A percentile compares a stretch with the other conserved stretches of the same genome.
These are phyloP conservation scores for Gordius sp. DNA, from an alignment of 2,888 invertebrate species.

Conservation along the genomic window DNA sequence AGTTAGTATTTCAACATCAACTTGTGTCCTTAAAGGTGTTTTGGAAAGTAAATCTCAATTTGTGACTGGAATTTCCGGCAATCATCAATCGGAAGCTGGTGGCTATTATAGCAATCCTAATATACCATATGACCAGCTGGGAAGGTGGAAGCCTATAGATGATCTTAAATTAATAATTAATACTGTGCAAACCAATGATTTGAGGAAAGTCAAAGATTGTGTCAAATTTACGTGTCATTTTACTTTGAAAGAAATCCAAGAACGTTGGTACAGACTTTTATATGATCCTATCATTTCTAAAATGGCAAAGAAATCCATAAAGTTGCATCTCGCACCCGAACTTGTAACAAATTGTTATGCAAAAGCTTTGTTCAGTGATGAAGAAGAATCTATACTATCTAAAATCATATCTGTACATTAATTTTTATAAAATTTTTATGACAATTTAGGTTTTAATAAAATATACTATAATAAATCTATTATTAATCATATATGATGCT, in stretches of 20 bases:
- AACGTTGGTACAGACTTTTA: constrained; percentile 67
- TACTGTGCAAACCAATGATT: constrained; percentile 50
- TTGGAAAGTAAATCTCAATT: no score
- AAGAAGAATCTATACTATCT: constrained; percentile 59
- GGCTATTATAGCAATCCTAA: no score
- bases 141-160: constrained; percentile 87
- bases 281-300: constrained; percentile 70
- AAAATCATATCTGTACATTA: constrained; percentile 44
- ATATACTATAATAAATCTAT: background rate
- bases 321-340: constrained; percentile 60
- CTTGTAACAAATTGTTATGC: constrained; percentile 57
- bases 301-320: constrained; percentile 19
- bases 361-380: constrained; percentile 58
- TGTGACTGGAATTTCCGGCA: no score
- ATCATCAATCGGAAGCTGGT: no score
- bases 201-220: constrained; percentile 48
- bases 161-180: constrained; percentile 73
- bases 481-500: background rate
- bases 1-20: no score
- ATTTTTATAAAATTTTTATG: constrained; percentile 24
- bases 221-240: constrained; percentile 84
- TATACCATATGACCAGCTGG: constrained; percentile 31
- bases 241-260: constrained; percentile 66
- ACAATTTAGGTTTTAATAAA: background rate
- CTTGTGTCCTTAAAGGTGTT: no score